Evolutionary conservation across 2,888 invertebrate genomes (phyloP).

Genomic region (Cerceris ruficornis): DNA sequence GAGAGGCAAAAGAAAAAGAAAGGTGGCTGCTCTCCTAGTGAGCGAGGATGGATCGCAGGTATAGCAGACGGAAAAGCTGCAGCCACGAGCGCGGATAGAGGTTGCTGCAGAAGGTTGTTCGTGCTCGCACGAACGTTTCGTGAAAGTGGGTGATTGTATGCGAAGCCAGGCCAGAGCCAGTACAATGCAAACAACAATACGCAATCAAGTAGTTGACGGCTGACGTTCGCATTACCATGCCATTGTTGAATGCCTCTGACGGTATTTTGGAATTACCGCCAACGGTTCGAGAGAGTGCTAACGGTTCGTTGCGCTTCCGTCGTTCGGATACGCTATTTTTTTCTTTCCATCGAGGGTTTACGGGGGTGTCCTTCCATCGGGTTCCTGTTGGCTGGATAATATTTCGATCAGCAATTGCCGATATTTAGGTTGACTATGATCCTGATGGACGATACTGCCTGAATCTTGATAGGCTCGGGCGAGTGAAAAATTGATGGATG

Average conservation of each 20-base stretch:
- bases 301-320: conserved; percentile 16
- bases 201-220: conserved; percentile 79
- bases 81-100: conserved; percentile 15
- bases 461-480: no score
- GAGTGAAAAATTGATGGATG: no score
- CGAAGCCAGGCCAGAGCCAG: conserved; percentile 46
- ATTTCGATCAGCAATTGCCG: no score
- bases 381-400: no score
- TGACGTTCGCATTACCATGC: conserved; percentile 75
- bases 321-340: background rate
- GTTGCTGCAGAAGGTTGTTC: conserved; percentile 25
- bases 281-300: conserved; percentile 18
- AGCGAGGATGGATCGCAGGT: background rate
- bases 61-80: conserved; percentile 12
- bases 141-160: conserved; percentile 67
- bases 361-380: background rate
- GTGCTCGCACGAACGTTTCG: conserved; percentile 43
- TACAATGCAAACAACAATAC: conserved; percentile 78
- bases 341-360: background rate
- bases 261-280: conserved; percentile 71
- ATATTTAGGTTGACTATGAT: no score
- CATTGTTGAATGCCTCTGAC: conserved; percentile 74
- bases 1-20: conserved; percentile 4
- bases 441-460: no score
- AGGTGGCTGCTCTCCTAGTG: background rate